Base-by-base conservation (phyloP, 2,888 invertebrate genomes). In the Cenopis cana region DNA sequence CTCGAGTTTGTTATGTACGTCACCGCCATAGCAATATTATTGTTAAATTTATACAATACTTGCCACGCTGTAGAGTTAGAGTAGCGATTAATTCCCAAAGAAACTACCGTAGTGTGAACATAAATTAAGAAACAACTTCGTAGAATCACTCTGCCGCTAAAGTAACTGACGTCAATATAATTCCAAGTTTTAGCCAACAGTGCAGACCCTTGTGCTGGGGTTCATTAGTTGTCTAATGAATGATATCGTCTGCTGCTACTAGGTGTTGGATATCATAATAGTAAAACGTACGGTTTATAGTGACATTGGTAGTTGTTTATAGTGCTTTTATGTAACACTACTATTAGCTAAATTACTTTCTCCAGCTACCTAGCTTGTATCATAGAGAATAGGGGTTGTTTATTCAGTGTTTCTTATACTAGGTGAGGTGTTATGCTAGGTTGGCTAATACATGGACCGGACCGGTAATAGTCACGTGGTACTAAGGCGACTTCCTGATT, bases 321-420 rank as follows among this genome's bases (percentile, higher is more conserved):
- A 52, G 52, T 6, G 57, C 24, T 57, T 64, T 69, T 69, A 62
- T 69, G 69, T 64, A 64, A 69, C 50, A n/a, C 54, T 49, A 29
- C 61, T 49, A 18, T 55, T 61, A 68, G 38, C 17, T 64, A 52
- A 57, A 29, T 20, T 46, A 52, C 52, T 46, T 65, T 69, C 54
- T 54, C 59, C 0, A 33, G 33, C 50, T 14, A 29, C 4, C 24
- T 24, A n/a, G 29, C n/a, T 54, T 54, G 6, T 54, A 54, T n/a
- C 11, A 20, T 56, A 17, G 41, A 10, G 24, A 46, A 29, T 41
- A 14, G 20, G 29, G 12, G 29, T 29, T 8, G n/a, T 36, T 17
- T 33, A 36, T 36, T 36, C 18, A 18, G 17, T 50, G 9, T 46
- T n/a, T n/a, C 14, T 14, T 12, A 41, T 0, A 41, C 14, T 46